A percentile compares a stretch with the other conserved stretches of the same genome.
phyloP scores from a whole-genome alignment of 1,140 invertebrate genomes.

The Bathynomus jamesi region DNA sequence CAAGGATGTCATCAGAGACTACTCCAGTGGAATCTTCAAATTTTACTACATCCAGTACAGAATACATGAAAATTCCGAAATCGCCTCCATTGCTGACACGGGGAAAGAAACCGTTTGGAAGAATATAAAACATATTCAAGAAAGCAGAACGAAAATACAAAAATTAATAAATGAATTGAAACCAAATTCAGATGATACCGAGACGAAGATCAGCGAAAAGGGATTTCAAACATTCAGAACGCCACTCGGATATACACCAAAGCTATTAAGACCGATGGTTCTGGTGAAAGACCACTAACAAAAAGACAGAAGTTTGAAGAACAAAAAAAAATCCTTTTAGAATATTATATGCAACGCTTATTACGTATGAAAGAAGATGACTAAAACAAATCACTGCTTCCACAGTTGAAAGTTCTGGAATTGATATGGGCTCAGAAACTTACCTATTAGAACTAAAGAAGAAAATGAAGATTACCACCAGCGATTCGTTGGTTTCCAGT shows the following conservation, averaged over 20 bases:
- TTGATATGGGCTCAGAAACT: not conserved
- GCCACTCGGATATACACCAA: not conserved
- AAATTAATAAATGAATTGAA: too few species aligned
- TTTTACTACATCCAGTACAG: too few species aligned
- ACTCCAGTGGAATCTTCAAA: too few species aligned
- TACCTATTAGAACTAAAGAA: not conserved
- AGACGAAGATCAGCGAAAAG: too few species aligned
- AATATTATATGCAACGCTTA: not conserved
- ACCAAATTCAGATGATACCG: too few species aligned
- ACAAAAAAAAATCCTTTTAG: not conserved
- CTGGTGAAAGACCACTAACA: not conserved
- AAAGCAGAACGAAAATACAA: too few species aligned
- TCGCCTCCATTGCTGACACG: too few species aligned
- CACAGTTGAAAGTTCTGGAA: not conserved
- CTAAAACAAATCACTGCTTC: not conserved
- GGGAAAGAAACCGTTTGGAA: too few species aligned
- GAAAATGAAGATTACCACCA: not conserved
- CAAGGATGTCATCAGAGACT: too few species aligned
- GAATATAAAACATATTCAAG: too few species aligned
- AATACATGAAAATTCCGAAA: too few species aligned
- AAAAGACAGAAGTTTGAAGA: not conserved
- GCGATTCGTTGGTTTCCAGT: not conserved
- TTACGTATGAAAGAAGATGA: not conserved
- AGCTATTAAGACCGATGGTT: not conserved
- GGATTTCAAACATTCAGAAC: not conserved